Evolutionary conservation across 2,888 invertebrate species (phyloP).

Genomic region (Cephus runcator): DNA sequence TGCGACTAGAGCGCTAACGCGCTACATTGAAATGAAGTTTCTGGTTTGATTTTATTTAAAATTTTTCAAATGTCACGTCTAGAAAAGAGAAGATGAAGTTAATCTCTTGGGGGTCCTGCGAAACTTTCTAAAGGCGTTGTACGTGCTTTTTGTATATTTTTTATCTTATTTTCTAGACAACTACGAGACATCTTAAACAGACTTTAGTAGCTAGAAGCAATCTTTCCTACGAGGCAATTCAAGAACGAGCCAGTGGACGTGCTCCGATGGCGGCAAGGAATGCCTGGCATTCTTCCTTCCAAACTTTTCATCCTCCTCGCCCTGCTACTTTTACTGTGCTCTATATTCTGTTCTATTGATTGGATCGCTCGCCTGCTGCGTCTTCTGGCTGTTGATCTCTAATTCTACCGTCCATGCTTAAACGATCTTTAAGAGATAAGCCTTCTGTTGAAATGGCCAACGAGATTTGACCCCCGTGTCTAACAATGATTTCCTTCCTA

Average conservation of each 20-base stretch:
- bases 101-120: neutral
- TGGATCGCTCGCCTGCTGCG: conserved; percentile 15
- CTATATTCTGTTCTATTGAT: conserved; percentile 10
- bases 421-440: neutral
- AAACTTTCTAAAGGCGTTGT: neutral
- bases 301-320: conserved; percentile 4
- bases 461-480: neutral
- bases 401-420: neutral
- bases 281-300: conserved; percentile 19
- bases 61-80: neutral
- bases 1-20: neutral
- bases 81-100: neutral
- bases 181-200: neutral
- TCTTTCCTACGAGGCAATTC: neutral
- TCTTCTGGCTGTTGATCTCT: neutral
- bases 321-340: conserved; percentile 4
- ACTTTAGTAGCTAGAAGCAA: neutral
- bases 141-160: neutral
- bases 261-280: conserved; percentile 14
- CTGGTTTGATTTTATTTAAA: neutral
- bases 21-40: neutral
- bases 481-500: neutral
- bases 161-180: neutral
- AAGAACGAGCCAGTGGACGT: conserved; percentile 3
- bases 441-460: neutral